Evolutionary conservation across 2,797 vertebrate species (phyloP).

Genomic region (Leucoraja ocellata): DNA sequence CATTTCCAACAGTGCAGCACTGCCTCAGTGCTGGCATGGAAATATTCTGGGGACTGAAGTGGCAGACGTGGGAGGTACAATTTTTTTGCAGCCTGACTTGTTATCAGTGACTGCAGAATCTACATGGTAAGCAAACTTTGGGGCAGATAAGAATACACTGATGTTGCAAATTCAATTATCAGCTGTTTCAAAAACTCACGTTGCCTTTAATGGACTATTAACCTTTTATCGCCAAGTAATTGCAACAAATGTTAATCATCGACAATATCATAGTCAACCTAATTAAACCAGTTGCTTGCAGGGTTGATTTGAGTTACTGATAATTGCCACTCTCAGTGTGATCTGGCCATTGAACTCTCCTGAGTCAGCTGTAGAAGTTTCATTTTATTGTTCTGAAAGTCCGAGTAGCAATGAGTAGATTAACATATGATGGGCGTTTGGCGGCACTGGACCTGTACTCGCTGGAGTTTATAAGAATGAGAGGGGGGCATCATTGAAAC

Average conservation of each 20-base stretch:
- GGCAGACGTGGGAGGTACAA: background rate
- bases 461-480: too few species aligned
- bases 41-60: background rate
- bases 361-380: background rate
- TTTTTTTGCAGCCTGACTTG: background rate
- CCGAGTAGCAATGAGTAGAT: too few species aligned
- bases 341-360: background rate
- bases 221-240: background rate
- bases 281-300: background rate
- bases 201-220: background rate
- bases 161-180: constrained; percentile 17
- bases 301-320: background rate
- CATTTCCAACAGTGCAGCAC: background rate
- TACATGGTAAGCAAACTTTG: background rate
- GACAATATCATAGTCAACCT: too few species aligned
- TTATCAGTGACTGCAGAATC: background rate
- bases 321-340: background rate
- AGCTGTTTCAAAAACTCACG: background rate
- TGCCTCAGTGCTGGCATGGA: background rate
- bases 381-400: background rate
- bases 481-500: too few species aligned
- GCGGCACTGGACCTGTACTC: too few species aligned
- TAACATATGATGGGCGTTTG: too few species aligned
- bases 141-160: background rate
- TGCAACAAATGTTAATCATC: background rate